Evolutionary conservation across 1,140 invertebrate species (phyloP).

Genomic region (Diprion similis): DNA sequence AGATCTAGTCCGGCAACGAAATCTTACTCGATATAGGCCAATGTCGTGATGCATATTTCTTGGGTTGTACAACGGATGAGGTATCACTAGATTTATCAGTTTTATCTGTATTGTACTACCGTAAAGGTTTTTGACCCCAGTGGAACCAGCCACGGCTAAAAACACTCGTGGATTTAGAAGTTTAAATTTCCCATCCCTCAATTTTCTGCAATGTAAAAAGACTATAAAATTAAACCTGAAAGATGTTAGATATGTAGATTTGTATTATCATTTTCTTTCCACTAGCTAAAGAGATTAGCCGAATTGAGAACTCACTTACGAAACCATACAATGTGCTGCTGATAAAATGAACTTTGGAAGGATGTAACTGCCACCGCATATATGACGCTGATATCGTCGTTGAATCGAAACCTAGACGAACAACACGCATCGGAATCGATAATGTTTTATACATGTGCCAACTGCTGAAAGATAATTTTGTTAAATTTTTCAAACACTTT

Average conservation of each 20-base stretch:
- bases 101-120: conserved; percentile 40
- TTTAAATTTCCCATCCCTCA: conserved; percentile 32
- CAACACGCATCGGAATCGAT: conserved; percentile 17
- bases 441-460: neutral
- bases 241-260: neutral
- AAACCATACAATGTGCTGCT: conserved; percentile 46
- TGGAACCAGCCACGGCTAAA: conserved; percentile 42
- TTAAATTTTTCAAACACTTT: conserved; percentile 26
- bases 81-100: conserved; percentile 40
- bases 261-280: too few species aligned
- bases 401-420: conserved; percentile 41
- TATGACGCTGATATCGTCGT: conserved; percentile 32
- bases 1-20: neutral
- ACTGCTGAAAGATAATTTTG: conserved; percentile 33
- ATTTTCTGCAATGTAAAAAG: neutral
- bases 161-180: conserved; percentile 38
- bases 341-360: conserved; percentile 41
- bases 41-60: conserved; percentile 47
- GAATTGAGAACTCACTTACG: conserved; percentile 26
- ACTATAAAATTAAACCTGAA: neutral
- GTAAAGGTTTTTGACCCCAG: conserved; percentile 38
- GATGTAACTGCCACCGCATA: conserved; percentile 45
- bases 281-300: too few species aligned
- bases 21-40: conserved; percentile 48
- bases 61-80: conserved; percentile 44